Base-by-base conservation (phyloP, 2,113 vertebrate genomes). In the Phasianus colchicus region DNA sequence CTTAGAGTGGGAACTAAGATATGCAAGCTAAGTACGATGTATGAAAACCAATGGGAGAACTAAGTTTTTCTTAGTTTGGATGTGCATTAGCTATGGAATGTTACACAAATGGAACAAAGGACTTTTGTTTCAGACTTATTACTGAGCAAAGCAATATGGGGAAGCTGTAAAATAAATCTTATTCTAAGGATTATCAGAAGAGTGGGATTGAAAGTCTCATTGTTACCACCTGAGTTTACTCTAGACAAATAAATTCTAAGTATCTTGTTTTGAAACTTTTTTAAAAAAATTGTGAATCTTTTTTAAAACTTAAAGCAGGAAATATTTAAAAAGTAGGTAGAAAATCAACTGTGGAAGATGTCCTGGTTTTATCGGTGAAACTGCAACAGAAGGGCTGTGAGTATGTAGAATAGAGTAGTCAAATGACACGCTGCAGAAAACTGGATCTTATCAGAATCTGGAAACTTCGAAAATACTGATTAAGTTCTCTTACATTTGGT, bases 1-100 rank as follows among this genome's bases (percentile, higher is more conserved):
- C 0, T 1, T 18, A 61, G 25, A 8, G 2, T 2, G 5, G 15
- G 3, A 54, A 52, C 18, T 45, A 65, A 73, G 52, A 58, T 32
- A 40, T 50, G 13, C 61, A 38, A 75, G 45, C 52, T 55, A 78
- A 73, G 5, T 47, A 61, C 25, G 5, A 4, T 19, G 2, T 54
- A 32, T 54, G 27, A 58, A 66, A 90, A 36, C 2, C 20, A 13
- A 19, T 2, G 0, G 29, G 43, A 91, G 8, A 79, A 14, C 45
- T 11, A 83, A 79, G 32, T 30, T 78, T 64, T 7, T 88, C 40
- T 48, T 72, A 18, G 25, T 71, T 86, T 67, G 12, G 38, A 30
- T 1, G 0, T 69, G 27, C 21, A 84, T 60, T 65, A 82, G 34
- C 34, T 54, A 17, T 47, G 15, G n/a, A 61, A 34, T 17, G 7